These are phyloP conservation scores for Chironomus striatipennis DNA, from an alignment of 1,140 invertebrate genomes.

Conservation along the genomic window DNA sequence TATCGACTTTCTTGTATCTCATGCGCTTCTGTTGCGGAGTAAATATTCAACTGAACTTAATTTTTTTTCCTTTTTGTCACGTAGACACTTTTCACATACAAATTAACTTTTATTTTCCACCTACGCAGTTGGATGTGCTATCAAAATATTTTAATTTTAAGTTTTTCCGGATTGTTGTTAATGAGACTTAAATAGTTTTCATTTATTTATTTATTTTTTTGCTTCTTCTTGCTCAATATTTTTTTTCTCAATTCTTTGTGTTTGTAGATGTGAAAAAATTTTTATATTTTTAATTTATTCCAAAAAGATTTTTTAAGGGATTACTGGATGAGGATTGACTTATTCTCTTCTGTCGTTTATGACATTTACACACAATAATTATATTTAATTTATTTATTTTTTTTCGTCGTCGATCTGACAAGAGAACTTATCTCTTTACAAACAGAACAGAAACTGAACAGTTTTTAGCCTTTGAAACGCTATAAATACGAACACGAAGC, in stretches of 20 bases:
- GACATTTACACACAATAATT: background rate
- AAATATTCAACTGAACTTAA: no score
- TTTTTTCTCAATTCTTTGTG: background rate
- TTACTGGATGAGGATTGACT: no score
- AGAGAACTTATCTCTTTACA: background rate
- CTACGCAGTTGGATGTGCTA: background rate
- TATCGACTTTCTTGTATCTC: background rate
- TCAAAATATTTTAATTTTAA: background rate
- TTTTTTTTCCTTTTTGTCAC: background rate
- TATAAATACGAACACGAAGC: background rate
- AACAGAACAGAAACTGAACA: conserved; percentile 17
- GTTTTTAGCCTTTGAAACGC: background rate
- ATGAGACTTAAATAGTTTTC: no score
- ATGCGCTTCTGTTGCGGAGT: background rate
- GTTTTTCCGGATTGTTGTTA: conserved; percentile 5
- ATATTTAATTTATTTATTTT: background rate
- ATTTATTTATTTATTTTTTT: background rate
- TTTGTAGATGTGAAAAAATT: background rate
- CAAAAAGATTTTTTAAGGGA: background rate
- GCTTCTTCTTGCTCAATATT: background rate
- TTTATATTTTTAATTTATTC: background rate
- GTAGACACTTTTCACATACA: conserved; percentile 6
- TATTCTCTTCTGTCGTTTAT: background rate
- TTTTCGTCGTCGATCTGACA: background rate
- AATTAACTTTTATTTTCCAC: background rate